phyloP scores from a whole-genome alignment of 2,113 vertebrate genomes.

The Poeciliopsis turrubarensis region DNA sequence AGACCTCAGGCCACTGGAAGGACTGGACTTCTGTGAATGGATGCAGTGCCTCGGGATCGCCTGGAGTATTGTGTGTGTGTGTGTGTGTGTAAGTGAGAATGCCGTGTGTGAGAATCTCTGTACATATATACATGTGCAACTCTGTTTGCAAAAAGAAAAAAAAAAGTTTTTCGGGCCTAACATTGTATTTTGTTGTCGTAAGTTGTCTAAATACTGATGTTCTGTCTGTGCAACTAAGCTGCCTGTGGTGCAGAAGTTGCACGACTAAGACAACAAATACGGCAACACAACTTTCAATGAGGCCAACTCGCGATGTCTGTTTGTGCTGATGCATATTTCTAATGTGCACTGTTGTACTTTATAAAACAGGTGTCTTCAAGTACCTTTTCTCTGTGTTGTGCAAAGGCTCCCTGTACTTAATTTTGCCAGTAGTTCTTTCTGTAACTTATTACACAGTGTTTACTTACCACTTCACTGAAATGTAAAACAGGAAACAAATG shows the following conservation, averaged over 20 bases:
- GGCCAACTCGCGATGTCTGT: constrained; percentile 32
- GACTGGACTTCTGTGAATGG: constrained; percentile 48
- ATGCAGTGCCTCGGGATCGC: constrained; percentile 59
- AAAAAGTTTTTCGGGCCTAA: constrained; percentile 2
- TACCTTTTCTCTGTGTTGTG: constrained; percentile 49
- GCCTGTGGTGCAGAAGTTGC: constrained; percentile 12
- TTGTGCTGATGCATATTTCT: constrained; percentile 45
- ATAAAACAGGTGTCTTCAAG: constrained; percentile 45
- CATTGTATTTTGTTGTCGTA: constrained; percentile 19
- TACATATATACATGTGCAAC: constrained; percentile 31
- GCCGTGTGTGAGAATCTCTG: constrained; percentile 11
- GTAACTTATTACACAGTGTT: constrained; percentile 65
- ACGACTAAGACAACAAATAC: constrained; percentile 30
- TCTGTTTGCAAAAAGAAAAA: constrained; percentile 11
- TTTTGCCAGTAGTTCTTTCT: constrained; percentile 63
- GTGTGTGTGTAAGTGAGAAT: not conserved
- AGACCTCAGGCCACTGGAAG: constrained; percentile 54
- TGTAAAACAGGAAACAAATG: constrained; percentile 20
- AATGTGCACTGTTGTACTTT: constrained; percentile 52
- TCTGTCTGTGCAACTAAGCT: constrained; percentile 27
- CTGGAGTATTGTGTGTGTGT: constrained; percentile 24
- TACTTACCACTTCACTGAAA: constrained; percentile 54
- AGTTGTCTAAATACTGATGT: constrained; percentile 35
- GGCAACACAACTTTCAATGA: not conserved
- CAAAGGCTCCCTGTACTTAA: constrained; percentile 47